These are phyloP conservation scores for Aphelenchoides fujianensis DNA, from an alignment of 1,140 invertebrate genomes.

Conservation along the genomic window DNA sequence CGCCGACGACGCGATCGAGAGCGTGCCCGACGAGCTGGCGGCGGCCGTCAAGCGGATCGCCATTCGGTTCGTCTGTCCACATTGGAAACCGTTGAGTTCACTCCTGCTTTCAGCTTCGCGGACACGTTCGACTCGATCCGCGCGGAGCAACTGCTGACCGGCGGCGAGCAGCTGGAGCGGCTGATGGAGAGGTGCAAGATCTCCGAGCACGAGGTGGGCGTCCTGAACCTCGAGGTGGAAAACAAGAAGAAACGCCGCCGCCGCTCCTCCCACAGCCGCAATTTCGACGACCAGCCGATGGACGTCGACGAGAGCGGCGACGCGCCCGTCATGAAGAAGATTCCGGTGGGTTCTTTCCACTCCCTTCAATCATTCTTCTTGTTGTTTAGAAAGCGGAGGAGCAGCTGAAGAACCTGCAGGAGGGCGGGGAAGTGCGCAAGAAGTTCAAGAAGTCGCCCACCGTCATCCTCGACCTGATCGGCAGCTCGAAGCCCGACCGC, in stretches of 20 bases:
- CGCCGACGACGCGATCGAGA: conserved; percentile 14
- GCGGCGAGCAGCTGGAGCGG: not conserved
- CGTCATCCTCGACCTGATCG: conserved; percentile 18
- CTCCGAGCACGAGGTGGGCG: conserved; percentile 27
- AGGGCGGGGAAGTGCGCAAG: conserved; percentile 5
- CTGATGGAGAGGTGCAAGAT: conserved; percentile 34
- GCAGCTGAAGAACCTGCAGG: conserved; percentile 24
- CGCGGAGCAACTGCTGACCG: conserved; percentile 26
- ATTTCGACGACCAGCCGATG: not conserved
- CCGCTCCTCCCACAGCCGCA: conserved; percentile 2
- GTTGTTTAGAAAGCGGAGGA: conserved; percentile 22
- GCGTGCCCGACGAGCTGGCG: conserved; percentile 17
- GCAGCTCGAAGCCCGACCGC: conserved; percentile 1
- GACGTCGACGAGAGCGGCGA: not conserved
- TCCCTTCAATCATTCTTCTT: not conserved
- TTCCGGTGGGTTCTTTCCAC: conserved; percentile 6
- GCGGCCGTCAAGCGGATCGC: conserved; percentile 9
- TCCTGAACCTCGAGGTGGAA: conserved; percentile 20
- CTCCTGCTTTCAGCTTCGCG: too few species aligned
- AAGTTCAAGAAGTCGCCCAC: conserved; percentile 23
- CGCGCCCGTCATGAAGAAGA: not conserved
- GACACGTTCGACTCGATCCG: conserved; percentile 30
- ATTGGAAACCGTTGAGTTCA: conserved; percentile 12
- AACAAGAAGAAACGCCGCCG: conserved; percentile 30
- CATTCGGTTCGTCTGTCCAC: not conserved